Evolutionary conservation across 2,797 vertebrate species (phyloP).

Genomic region (Acipenser oxyrinchus): DNA sequence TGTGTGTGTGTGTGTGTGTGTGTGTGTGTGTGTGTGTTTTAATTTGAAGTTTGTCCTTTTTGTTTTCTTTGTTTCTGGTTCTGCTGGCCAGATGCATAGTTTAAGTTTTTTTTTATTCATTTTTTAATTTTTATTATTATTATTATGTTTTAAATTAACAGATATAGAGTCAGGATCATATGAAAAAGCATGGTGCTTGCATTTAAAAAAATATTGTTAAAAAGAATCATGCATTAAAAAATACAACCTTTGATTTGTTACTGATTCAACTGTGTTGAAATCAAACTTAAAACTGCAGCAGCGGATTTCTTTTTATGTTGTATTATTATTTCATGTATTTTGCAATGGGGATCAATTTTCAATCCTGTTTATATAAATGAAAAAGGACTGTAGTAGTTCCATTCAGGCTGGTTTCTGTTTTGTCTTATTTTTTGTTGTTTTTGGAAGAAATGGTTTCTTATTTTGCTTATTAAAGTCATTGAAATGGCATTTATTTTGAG

Average conservation of each 20-base stretch:
- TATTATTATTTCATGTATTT: slow-evolving; percentile 92
- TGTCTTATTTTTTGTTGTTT: slow-evolving; percentile 82
- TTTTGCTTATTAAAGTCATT: slow-evolving; percentile 99
- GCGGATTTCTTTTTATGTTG: slow-evolving; percentile 75
- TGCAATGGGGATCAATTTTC: slow-evolving; percentile 94
- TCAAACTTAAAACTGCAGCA: slow-evolving; percentile 85
- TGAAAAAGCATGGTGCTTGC: slow-evolving; percentile 70
- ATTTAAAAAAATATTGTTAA: slow-evolving; percentile 73
- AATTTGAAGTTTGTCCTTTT: slow-evolving; percentile 50
- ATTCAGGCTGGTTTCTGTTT: slow-evolving; percentile 99
- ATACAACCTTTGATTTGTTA: slow-evolving; percentile 55
- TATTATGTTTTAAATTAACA: slow-evolving; percentile 46
- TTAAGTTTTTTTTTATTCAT: slow-evolving; percentile 59
- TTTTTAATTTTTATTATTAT: slow-evolving; percentile 70
- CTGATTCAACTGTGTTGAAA: slow-evolving; percentile 86
- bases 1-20: slow-evolving; percentile 52
- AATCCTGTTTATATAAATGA: slow-evolving; percentile 97
- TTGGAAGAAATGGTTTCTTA: slow-evolving; percentile 94
- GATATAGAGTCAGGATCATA: slow-evolving; percentile 71
- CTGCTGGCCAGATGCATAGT: slow-evolving; percentile 84
- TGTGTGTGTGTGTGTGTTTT: slow-evolving; percentile 59
- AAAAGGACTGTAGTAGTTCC: slow-evolving; percentile 94
- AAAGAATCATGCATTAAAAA: slow-evolving; percentile 74
- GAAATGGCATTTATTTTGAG: slow-evolving; percentile 78
- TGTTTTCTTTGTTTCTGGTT: slow-evolving; percentile 66